These are phyloP conservation scores for Frankliniella fusca DNA, from an alignment of 2,888 invertebrate species.

Conservation along the genomic window DNA sequence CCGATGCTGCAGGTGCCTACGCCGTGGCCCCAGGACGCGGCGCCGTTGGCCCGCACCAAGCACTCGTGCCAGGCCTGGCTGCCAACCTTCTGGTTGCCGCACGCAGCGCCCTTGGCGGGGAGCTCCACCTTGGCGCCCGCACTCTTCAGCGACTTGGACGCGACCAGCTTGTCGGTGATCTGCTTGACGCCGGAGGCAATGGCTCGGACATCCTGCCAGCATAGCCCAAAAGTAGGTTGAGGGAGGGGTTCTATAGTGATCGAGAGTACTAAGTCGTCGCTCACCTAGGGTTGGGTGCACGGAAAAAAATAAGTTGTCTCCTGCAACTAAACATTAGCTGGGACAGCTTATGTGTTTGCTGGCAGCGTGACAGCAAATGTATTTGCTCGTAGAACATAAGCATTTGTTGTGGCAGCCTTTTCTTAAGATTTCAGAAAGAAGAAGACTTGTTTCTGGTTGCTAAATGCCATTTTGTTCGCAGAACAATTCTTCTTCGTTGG, in stretches of 20 bases:
- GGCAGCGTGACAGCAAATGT: too few relatives aligned
- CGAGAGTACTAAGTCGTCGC: too few relatives aligned
- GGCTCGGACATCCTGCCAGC: neutral
- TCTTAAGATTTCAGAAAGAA: too few relatives aligned
- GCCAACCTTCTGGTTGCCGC: neutral
- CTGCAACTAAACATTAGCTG: too few relatives aligned
- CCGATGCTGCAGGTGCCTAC: slow-evolving; percentile 5
- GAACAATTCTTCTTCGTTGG: too few relatives aligned
- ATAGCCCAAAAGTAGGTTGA: neutral
- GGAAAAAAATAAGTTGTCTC: too few relatives aligned
- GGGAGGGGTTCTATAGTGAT: neutral
- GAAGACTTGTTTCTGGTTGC: too few relatives aligned
- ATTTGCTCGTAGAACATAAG: too few relatives aligned
- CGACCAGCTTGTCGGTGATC: neutral
- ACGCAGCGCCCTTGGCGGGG: neutral
- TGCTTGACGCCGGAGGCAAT: neutral
- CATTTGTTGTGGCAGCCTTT: too few relatives aligned
- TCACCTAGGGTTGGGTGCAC: too few relatives aligned
- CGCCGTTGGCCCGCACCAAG: neutral
- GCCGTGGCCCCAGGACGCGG: neutral
- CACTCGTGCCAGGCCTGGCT: slow-evolving; percentile 5
- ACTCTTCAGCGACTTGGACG: neutral
- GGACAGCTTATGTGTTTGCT: too few relatives aligned
- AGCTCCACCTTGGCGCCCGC: neutral
- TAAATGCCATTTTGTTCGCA: too few relatives aligned